These are phyloP conservation scores for Nyctibius grandis DNA, from an alignment of 2,797 vertebrate species.

Conservation along the genomic window DNA sequence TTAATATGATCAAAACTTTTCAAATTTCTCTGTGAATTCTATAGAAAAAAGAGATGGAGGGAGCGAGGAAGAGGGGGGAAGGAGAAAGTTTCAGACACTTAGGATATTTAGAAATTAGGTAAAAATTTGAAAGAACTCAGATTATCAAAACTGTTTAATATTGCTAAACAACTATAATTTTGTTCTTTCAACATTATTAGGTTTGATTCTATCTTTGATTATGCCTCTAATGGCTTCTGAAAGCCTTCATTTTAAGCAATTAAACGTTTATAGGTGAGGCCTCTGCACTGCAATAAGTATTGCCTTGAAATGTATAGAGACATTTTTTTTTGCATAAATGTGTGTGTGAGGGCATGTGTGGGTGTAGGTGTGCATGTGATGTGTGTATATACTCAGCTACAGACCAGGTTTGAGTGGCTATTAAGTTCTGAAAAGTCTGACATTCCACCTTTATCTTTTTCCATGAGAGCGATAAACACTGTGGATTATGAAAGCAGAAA, in stretches of 20 bases:
- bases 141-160: background rate
- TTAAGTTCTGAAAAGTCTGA: background rate
- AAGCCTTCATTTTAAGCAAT: background rate
- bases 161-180: background rate
- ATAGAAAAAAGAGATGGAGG: accelerated
- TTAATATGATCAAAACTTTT: background rate
- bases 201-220: background rate
- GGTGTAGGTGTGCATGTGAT: background rate
- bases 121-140: background rate
- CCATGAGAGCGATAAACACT: background rate
- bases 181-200: background rate
- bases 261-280: background rate
- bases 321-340: background rate
- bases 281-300: background rate
- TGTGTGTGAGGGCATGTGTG: background rate
- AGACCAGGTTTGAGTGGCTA: background rate
- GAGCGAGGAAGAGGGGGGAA: accelerated
- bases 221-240: background rate
- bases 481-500: background rate
- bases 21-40: background rate
- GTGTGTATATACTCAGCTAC: background rate
- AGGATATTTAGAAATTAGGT: background rate
- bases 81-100: background rate
- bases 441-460: background rate
- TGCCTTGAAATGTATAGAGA: background rate